Conservation (phyloP, 2,113 vertebrate species). For the Ahaetulla prasina region DNA sequence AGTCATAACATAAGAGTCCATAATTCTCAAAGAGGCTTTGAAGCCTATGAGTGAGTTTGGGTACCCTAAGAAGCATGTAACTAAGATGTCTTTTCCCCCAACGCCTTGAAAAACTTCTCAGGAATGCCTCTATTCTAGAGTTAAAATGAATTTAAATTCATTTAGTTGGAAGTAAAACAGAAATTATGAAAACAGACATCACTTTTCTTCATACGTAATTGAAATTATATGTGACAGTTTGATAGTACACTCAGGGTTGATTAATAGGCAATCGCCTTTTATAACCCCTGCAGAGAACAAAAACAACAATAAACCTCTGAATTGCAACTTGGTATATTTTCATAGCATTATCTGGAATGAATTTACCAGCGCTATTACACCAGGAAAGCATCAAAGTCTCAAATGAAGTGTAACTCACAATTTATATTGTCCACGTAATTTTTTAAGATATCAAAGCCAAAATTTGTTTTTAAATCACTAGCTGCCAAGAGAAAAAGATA, state of each 20-base stretch:
- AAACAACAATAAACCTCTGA: background rate
- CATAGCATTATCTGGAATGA: background rate
- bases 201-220: background rate
- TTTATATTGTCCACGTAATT: background rate
- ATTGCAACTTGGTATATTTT: background rate
- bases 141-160: background rate
- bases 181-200: background rate
- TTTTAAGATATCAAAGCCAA: background rate
- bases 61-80: background rate
- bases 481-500: background rate
- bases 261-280: background rate
- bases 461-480: background rate
- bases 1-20: no score
- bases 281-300: background rate
- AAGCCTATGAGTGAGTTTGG: background rate
- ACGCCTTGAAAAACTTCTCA: background rate
- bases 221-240: background rate
- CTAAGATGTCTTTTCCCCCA: background rate
- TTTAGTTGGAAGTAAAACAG: background rate
- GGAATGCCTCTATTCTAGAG: background rate
- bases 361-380: background rate
- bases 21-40: background rate
- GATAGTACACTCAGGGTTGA: background rate
- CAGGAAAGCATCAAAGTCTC: background rate
- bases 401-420: background rate